Base-by-base conservation (phyloP, 2,888 invertebrate genomes). In the Pristionchus arcanus region DNA sequence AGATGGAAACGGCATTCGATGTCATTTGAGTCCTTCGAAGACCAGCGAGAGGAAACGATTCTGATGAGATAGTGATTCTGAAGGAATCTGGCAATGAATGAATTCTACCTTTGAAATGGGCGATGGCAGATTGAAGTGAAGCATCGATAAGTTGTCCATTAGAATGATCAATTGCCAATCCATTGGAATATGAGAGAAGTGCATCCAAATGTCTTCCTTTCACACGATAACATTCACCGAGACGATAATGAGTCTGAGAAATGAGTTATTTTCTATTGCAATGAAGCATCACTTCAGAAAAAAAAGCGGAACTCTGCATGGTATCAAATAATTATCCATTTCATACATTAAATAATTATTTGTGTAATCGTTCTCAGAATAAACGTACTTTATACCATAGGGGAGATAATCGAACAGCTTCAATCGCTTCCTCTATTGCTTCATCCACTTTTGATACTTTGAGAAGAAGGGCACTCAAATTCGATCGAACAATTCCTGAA, bases 381-480 rank as follows among this genome's bases (percentile, higher is more conserved):
- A 13, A 49, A 37, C 37, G 28, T 87, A 89, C 89, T 83, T 89
- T 89, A 31, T 59, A 63, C 89, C 89, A 89, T 16, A 83, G 25
- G 21, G 89, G 83, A 63, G 63, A 59, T 5, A 89, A 42, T 49
- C 55, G 11, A 16, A 81, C 81, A 28, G 89, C 81, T 42, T 89
- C 34, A 21, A 49, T 42, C 28, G 89, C 89, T 31, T 89, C 63
- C 49, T 66, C 63, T 11, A 83, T 31, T 21, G 89, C 55, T 21
- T 89, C 89, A 28, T 89, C 83, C 49, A 66, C 66, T 42, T 34
- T 81, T 7, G 37, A 34, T 1, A 83, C 81, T 81, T 49, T 59
- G 28, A 89, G 83, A 31, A 89, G 83, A 21, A 89, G 83, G n/a
- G 89, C 81, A 89, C 55, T 53, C 25, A 89, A 42, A 83, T 89